Evolutionary conservation across 2,888 invertebrate species (phyloP).

Genomic region (Liopterus haemorrhoidalis): DNA sequence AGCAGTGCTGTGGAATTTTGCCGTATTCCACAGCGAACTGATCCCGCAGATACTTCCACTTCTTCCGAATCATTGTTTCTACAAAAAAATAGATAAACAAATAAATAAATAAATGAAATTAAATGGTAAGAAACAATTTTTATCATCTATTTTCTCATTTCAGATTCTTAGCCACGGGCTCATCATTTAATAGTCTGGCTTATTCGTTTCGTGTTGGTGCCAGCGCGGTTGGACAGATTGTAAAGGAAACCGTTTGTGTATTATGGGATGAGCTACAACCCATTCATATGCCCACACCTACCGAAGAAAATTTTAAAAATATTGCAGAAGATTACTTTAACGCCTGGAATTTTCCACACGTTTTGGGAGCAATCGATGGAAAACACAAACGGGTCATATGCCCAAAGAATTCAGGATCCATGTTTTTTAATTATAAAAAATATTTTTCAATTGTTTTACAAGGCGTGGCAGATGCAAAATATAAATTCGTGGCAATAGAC

Average conservation of each 20-base stretch:
- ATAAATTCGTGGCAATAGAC: constrained; percentile 31
- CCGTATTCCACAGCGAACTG: background rate
- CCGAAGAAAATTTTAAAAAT: background rate
- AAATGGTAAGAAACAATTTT: background rate
- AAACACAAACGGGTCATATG: constrained; percentile 26
- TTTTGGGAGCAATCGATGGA: constrained; percentile 21
- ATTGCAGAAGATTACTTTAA: background rate
- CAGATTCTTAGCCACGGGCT: background rate
- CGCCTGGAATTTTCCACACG: constrained; percentile 5
- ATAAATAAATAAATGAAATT: background rate
- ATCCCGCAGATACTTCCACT: background rate
- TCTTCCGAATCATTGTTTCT: background rate
- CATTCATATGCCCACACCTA: background rate
- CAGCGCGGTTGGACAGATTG: background rate
- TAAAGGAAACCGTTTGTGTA: background rate
- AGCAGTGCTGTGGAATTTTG: background rate
- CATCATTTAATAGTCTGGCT: constrained; percentile 1
- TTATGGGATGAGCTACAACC: constrained; percentile 1
- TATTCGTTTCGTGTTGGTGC: background rate
- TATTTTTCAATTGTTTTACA: constrained; percentile 30
- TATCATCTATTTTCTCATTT: background rate
- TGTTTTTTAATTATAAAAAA: too few species aligned
- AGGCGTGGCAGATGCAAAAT: constrained; percentile 31
- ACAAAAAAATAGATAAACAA: background rate
- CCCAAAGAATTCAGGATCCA: too few species aligned